Evolutionary conservation across 2,113 vertebrate species (phyloP).

Genomic region (Daubentonia madagascariensis): DNA sequence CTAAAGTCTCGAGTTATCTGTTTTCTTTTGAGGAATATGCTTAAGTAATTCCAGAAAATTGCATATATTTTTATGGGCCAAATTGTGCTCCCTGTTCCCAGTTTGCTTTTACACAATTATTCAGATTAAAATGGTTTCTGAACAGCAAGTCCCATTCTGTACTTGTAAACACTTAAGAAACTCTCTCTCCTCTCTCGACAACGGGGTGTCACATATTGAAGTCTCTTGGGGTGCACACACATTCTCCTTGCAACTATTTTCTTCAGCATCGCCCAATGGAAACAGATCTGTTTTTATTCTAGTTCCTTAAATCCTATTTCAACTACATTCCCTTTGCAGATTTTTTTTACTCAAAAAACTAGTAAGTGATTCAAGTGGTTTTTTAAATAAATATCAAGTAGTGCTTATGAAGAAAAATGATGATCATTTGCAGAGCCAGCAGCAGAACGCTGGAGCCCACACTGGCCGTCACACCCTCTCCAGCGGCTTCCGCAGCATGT

Average conservation of each 20-base stretch:
- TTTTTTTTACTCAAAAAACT: background rate
- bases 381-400: background rate
- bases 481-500: background rate
- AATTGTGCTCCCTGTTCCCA: background rate
- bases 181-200: background rate
- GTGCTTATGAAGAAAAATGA: no score
- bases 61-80: background rate
- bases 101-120: background rate
- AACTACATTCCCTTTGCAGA: background rate
- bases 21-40: background rate
- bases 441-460: no score
- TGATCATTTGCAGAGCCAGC: background rate
- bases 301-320: background rate
- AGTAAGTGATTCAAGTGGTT: no score
- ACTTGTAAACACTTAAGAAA: background rate
- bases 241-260: background rate
- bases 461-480: fast-evolving
- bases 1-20: background rate
- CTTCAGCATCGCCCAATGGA: background rate
- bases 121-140: background rate
- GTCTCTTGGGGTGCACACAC: background rate
- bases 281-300: background rate
- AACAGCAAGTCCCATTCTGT: background rate
- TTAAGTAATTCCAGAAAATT: background rate
- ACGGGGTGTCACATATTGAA: no score